These are phyloP conservation scores for Conomelus anceps DNA, from an alignment of 2,888 invertebrate species.

Conservation along the genomic window DNA sequence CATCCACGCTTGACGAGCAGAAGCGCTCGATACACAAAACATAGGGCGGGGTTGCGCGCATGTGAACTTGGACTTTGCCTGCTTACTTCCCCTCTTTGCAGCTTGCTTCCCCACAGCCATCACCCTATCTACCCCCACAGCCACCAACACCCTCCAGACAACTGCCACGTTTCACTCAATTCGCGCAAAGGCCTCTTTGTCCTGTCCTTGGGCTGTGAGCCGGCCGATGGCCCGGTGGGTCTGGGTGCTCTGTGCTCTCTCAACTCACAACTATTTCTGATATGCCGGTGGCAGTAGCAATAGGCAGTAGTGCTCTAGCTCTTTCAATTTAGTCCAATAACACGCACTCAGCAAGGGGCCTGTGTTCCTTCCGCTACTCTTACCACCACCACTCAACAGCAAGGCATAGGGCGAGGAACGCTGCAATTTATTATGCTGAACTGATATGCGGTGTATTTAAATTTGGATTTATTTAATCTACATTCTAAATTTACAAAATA, in stretches of 20 bases:
- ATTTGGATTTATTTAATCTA: no score
- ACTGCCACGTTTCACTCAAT: not conserved
- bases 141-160: not conserved
- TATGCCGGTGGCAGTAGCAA: not conserved
- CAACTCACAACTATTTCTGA: not conserved
- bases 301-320: no score
- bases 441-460: not conserved
- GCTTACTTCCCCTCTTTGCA: not conserved
- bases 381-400: no score
- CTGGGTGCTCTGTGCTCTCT: not conserved
- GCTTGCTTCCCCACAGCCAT: not conserved
- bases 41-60: not conserved
- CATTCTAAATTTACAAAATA: no score
- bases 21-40: not conserved
- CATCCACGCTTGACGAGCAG: not conserved
- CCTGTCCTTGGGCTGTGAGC: not conserved
- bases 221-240: not conserved
- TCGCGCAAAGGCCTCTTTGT: not conserved
- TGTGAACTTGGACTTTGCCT: not conserved
- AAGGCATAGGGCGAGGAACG: not conserved
- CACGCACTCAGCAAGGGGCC: not conserved
- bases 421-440: not conserved
- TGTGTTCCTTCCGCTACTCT: not conserved
- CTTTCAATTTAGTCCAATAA: not conserved
- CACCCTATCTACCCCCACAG: not conserved